These are phyloP conservation scores for Rhopalosiphum nymphaeae DNA, from an alignment of 2,888 invertebrate species.

Conservation along the genomic window DNA sequence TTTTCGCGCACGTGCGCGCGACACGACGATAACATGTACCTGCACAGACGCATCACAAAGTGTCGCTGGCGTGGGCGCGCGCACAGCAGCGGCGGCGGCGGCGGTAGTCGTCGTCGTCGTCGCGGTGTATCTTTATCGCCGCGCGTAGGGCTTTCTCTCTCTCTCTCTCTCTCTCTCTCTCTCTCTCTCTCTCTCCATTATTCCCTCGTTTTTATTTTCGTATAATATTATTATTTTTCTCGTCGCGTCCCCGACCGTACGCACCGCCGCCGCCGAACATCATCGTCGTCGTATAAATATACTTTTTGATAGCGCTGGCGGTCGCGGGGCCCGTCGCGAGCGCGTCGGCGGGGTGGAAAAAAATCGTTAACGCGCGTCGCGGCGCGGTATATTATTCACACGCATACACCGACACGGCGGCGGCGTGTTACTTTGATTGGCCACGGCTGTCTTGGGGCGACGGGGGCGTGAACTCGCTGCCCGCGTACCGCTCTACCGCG, in stretches of 20 bases:
- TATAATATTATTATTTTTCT: background rate
- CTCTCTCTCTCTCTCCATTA: background rate
- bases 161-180: background rate
- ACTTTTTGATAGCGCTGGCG: conserved; percentile 23
- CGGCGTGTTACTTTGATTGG: conserved; percentile 64
- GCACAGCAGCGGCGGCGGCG: background rate
- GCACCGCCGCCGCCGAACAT: background rate
- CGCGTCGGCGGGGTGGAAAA: conserved; percentile 21
- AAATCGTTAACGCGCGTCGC: conserved; percentile 63
- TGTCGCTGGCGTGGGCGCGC: background rate
- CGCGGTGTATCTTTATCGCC: background rate
- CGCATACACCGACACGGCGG: conserved; percentile 63
- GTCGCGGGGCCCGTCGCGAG: conserved; percentile 10
- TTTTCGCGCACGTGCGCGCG: background rate
- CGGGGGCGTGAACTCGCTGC: conserved; percentile 63
- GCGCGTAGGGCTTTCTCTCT: background rate
- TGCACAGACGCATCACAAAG: background rate
- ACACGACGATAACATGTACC: background rate
- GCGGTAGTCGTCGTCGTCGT: background rate
- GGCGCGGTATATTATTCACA: conserved; percentile 61
- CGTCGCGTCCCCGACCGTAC: background rate
- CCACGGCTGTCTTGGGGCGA: conserved; percentile 63
- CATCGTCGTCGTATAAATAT: conserved; percentile 29
- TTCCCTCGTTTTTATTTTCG: background rate
- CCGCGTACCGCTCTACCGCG: conserved; percentile 23